Evolutionary conservation across 2,888 invertebrate genomes (phyloP).

Genomic region (Spisula subtruncata): DNA sequence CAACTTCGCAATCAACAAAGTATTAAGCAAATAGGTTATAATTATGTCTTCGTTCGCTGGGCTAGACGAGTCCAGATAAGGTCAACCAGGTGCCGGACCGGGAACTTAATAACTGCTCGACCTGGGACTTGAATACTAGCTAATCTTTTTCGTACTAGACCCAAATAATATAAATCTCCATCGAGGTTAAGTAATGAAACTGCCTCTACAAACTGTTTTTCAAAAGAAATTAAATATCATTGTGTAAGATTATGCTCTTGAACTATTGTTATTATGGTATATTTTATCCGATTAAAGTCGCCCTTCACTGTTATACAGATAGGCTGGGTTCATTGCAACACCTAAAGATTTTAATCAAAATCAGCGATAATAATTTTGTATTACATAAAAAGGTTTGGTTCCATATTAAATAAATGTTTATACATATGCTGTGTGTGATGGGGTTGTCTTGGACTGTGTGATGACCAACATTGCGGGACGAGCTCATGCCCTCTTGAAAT

Average conservation of each 20-base stretch:
- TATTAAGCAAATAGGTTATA: not conserved
- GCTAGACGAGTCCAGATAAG: constrained; percentile 15
- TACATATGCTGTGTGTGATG: too few species aligned
- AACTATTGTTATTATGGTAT: too few species aligned
- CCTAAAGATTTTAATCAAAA: too few species aligned
- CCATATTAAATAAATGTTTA: too few species aligned
- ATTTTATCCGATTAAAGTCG: too few species aligned
- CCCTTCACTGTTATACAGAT: too few species aligned
- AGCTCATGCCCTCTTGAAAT: too few species aligned
- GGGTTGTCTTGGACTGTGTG: too few species aligned
- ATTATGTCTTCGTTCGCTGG: not conserved
- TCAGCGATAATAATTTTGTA: too few species aligned
- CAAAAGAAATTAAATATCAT: constrained; percentile 9
- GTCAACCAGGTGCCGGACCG: constrained; percentile 20
- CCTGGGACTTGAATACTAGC: not conserved
- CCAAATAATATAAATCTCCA: constrained; percentile 6
- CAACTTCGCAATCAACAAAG: not conserved
- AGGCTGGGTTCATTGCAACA: too few species aligned
- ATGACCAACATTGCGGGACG: too few species aligned
- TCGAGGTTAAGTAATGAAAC: not conserved
- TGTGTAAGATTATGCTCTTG: not conserved
- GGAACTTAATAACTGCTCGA: not conserved
- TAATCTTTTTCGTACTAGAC: constrained; percentile 22
- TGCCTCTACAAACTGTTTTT: constrained; percentile 10
- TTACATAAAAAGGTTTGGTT: too few species aligned